Base-by-base conservation (phyloP, 2,888 invertebrate species). In the Ophion costatus region DNA sequence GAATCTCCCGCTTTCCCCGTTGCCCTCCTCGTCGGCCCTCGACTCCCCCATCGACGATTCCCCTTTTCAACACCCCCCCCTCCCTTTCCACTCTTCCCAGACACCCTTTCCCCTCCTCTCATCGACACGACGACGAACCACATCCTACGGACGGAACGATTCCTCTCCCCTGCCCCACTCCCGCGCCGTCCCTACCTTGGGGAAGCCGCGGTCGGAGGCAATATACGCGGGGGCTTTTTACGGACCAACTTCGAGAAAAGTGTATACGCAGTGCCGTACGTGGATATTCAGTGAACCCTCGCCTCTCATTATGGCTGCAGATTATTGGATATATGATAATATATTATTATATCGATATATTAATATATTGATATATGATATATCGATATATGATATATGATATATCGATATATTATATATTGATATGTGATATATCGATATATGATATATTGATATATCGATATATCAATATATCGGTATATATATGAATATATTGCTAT, bases 171-270 rank as follows among this genome's bases (percentile, higher is more conserved):
- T 73, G 22, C 33, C 33, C 33, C 33, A 5, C 33, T 7, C 33
- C 33, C 33, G 6, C 6, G 33, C 33, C 33, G 33, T 51, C 51
- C 51, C 51, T 51, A 14, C 14, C 51, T 14, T 11, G 51, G 17
- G 71, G 67, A 73, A 80, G 74, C 83, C 56, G 82, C 67, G 78
- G 56, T 81, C 80, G 74, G 82, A 64, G 74, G 79, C 73, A 74
- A 29, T 59, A 38, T 22, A 73, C 66, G 42, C 51, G 63, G 77
- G 77, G 80, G 67, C 66, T 84, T 83, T 80, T 20, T 69, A 56
- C 67, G 17, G 63, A 80, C 51, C 17, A 64, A 45, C 22, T 80
- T 77, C 45, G 29, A 42, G 10, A 51, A 33, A 51, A 63, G 22
- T 20, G 51, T 61, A 63, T 45, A 45, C 45, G 29, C 82, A 82